Base-by-base conservation (phyloP, 2,888 invertebrate species). In the Drosophila demipolita region DNA sequence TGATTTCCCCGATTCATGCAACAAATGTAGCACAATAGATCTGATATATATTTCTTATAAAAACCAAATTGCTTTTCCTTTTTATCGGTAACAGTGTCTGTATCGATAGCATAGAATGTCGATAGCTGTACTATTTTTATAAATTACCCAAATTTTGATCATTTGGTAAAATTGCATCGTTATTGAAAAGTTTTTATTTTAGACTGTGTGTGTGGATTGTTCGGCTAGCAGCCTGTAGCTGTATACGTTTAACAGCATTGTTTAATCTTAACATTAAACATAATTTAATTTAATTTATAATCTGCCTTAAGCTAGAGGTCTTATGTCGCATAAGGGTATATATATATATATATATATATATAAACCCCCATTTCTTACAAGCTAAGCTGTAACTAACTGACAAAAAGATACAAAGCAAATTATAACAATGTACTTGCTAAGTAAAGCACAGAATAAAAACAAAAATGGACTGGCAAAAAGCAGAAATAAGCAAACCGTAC, bases 331-430 rank as follows among this genome's bases (percentile, higher is more conserved):
- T 55, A 60, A 48, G 50, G 36, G 64, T 59, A 65, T 58, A 73
- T 23, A 55, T 15, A 5, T 35, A 35, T 35, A 12, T 12, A 35
- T 35, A 5, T 59, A 65, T 58, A 73, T 23, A 36, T 36, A 15
- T 15, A 36, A 2, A n/a, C 9, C 38, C 1, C 38, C 38, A n/a
- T 33, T 52, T 32, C 40, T 15, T 8, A 15, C 45, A 49, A 57
- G 63, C 52, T 29, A 38, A 48, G 42, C 67, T 48, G 54, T 38
- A 42, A 35, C 72, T 67, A 72, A 64, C 73, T 64, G 73, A 72
- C 63, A 63, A 50, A 64, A 42, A 53, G 58, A 36, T 36, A 36
- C 67, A 76, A 65, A 36, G 52, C 20, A 26, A 60, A 62, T 26
- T 52, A 50, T 35, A 50, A 62, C 45, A 65, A 67, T 65, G 68